A percentile compares a stretch with the other conserved stretches of the same genome.
phyloP scores from a whole-genome alignment of 2,113 vertebrate species.

The Cyphotilapia sp. region DNA sequence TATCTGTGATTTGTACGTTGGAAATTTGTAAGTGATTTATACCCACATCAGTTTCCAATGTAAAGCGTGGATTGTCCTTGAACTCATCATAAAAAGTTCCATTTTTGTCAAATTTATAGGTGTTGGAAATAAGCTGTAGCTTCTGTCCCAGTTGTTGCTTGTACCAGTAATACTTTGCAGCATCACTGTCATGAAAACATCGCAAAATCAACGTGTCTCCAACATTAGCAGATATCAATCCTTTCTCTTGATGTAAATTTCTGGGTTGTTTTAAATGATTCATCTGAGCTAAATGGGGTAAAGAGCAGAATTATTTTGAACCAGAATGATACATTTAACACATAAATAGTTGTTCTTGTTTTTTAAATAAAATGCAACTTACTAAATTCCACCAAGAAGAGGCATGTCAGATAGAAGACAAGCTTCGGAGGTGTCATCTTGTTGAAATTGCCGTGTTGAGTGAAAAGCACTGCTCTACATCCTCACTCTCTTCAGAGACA shows the following conservation, averaged over 20 bases:
- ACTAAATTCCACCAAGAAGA: neutral
- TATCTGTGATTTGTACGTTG: neutral
- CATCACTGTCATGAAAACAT: neutral
- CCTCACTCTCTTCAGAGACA: neutral
- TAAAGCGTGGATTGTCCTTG: neutral
- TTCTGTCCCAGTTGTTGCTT: slow-evolving; percentile 11
- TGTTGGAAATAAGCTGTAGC: neutral
- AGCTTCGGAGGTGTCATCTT: neutral
- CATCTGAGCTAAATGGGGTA: neutral
- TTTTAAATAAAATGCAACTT: neutral
- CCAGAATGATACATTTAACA: neutral
- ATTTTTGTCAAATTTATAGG: neutral
- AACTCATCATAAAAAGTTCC: slow-evolving; percentile 5
- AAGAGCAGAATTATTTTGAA: neutral
- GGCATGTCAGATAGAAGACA: neutral
- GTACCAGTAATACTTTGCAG: slow-evolving; percentile 19
- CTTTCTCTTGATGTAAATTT: neutral
- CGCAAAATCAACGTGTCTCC: neutral
- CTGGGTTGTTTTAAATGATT: neutral
- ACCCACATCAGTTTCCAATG: neutral
- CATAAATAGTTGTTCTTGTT: neutral
- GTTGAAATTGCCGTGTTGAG: neutral
- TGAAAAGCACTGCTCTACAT: neutral
- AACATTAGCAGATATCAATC: neutral
- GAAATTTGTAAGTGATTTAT: slow-evolving; percentile 23